These are phyloP conservation scores for Podabrus alpinus DNA, from an alignment of 2,888 invertebrate species.

Conservation along the genomic window DNA sequence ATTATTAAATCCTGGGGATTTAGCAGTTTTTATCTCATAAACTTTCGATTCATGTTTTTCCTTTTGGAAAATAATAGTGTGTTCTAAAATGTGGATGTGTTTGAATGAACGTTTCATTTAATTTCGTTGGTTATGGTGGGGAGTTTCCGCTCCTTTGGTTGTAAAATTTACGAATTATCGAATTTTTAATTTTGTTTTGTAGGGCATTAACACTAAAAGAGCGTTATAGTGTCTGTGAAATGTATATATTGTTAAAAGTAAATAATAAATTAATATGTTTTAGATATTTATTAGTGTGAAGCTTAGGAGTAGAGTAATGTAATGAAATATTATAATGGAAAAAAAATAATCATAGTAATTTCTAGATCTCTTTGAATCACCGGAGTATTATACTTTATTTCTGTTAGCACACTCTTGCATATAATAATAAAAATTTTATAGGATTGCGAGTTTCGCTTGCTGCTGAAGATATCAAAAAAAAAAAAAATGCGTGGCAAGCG, in stretches of 20 bases:
- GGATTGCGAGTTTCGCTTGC: slow-evolving; percentile 10
- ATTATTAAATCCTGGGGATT: neutral
- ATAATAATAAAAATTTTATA: slow-evolving; percentile 1
- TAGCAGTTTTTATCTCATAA: neutral
- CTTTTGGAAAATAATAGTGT: slow-evolving; percentile 16
- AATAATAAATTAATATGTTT: slow-evolving; percentile 45
- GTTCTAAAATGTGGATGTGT: slow-evolving; percentile 22
- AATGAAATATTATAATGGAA: slow-evolving; percentile 40
- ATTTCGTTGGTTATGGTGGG: neutral
- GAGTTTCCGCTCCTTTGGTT: slow-evolving; percentile 2
- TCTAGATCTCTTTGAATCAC: slow-evolving; percentile 48
- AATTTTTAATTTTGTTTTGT: slow-evolving; percentile 15
- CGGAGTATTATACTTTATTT: slow-evolving; percentile 38
- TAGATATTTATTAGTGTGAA: slow-evolving; percentile 55
- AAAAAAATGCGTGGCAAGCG: slow-evolving; percentile 4
- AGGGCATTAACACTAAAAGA: slow-evolving; percentile 21
- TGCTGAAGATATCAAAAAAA: neutral
- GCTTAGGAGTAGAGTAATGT: slow-evolving; percentile 44
- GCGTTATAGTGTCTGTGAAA: slow-evolving; percentile 49
- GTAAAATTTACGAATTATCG: slow-evolving; percentile 19
- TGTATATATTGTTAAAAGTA: slow-evolving; percentile 51
- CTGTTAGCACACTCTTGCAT: slow-evolving; percentile 21
- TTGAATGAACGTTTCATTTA: neutral
- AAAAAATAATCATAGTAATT: slow-evolving; percentile 44
- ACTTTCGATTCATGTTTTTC: neutral